A percentile compares a stretch with the other conserved stretches of the same genome.
Evolutionary conservation across 2,797 vertebrate species (phyloP).

Genomic region (Sebastes diaconus): DNA sequence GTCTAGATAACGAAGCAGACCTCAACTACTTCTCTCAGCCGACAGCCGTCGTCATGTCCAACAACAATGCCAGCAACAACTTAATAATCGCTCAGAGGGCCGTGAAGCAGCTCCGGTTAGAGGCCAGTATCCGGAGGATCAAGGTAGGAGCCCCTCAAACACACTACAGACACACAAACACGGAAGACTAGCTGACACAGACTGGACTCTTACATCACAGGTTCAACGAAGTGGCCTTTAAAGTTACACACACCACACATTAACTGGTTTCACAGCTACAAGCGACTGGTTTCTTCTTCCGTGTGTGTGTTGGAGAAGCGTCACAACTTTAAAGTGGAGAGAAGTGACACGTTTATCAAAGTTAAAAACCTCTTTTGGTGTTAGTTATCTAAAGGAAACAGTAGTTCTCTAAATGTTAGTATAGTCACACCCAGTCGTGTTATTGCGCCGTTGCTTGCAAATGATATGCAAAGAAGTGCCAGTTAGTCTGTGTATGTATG

Average conservation of each 20-base stretch:
- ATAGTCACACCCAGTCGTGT: not conserved
- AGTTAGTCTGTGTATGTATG: not conserved
- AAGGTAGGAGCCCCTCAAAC: conserved; percentile 70
- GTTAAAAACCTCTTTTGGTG: not conserved
- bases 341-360: not conserved
- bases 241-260: not conserved
- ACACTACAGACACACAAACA: conserved; percentile 49
- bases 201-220: not conserved
- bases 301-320: not conserved
- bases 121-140: conserved; percentile 81
- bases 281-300: not conserved
- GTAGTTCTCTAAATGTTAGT: not conserved
- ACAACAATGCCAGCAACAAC: conserved; percentile 83
- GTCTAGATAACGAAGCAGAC: not conserved
- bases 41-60: conserved; percentile 77
- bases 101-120: conserved; percentile 83
- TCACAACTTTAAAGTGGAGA: not conserved
- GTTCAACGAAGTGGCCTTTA: not conserved
- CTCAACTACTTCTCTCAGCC: conserved; percentile 8
- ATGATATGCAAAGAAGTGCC: conserved; percentile 53
- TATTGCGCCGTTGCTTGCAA: conserved; percentile 45
- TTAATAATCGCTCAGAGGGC: conserved; percentile 77
- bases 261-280: not conserved
- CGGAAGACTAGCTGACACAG: conserved; percentile 52
- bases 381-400: not conserved